Evolutionary conservation across 2,888 invertebrate species (phyloP), one percentile per base, ranked within the genome.

Genomic region (Ceraclea dissimilis): DNA sequence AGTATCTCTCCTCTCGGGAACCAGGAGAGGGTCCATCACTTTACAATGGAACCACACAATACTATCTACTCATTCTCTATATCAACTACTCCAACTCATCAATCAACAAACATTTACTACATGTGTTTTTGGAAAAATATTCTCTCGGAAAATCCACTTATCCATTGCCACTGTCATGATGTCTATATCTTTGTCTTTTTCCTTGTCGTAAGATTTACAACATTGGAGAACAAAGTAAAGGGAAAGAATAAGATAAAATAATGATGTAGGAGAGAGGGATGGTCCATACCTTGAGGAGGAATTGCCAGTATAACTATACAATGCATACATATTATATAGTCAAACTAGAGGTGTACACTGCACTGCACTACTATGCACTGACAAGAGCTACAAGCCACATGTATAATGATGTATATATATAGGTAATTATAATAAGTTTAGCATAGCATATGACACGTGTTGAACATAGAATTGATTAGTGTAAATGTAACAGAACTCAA

Each of bases 1-100:
- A 57, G 78, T 78, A 69, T 84, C 83, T 54, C 85, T 73, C 63
- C 82, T 76, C 22, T 83, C 83, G 58, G 79, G 73, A 63, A 73
- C 63, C 62, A 67, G 69, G 61, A 72, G 66, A 55, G 74, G 72
- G 69, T 76, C 76, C 68, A 67, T 66, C 66, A 56, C 62, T 58
- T 59, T 57, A 56, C 51, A 60, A 56, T 33, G 57, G 54, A 62
- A 63, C 60, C 56, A 60, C 53, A 60, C 59, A 58, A 56, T 54
- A 61, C 58, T 60, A 60, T 54, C 60, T 59, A 56, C 51, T 57
- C 47, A 56, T 39, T 39, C 39, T 39, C 56, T 58, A 57, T 47
- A 39, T 13, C 16, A 51, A 56, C 58, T 58, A 52, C 50, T 54
- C 52, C 60, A 50, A 48, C 49, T 50, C 6, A 31, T 31, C 31